Evolutionary conservation across 23 tunicate genomes (phyloP), one percentile per base, ranked within the genome.

Genomic region (Styela plicata): DNA sequence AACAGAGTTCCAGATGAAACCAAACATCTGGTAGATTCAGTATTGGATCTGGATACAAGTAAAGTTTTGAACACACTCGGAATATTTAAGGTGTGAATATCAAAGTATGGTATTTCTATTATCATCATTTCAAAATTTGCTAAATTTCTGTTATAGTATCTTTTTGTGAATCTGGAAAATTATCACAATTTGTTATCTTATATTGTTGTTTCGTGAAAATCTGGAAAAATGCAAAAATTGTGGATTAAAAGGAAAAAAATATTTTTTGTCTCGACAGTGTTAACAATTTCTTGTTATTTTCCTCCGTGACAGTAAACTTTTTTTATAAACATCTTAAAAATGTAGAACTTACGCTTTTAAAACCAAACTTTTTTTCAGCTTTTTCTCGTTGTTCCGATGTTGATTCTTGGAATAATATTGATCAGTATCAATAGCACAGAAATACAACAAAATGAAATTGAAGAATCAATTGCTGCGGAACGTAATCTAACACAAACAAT

Each of bases 1-100:
- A 79, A 78, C 85, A 62, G 97, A 33, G 97, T 91, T 26, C 97
- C 90, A 24, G 97, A 91, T 79, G 97, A 91, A 83, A 91, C 90
- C 19, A 83, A 74, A 69, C 83, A 86, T 62, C 85, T 91, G 66
- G 82, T 82, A 63, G 97, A 91, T 73, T 74, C 97, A 0, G 87
- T 91, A 19, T 74, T 84, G 27, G 73, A 78, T 23, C n/a, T 91
- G 24, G 90, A 91, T 35, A 91, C 97, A 10, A 79, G 82, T 81
- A 74, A 71, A 7, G 37, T 91, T 35, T 82, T 91, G 61, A 69
- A 74, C 19, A 62, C 70, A 2, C 35, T 91, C 3, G 97, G 97
- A 23, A 44, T 67, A 17, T 78, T 86, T 0, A 91, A 91, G 85
- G 95, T 89, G 63, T 29, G 65, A 44, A 21, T 28, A 74, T 66